Conservation (phyloP, 2,888 invertebrate species). For the Anthoptus insignis region DNA sequence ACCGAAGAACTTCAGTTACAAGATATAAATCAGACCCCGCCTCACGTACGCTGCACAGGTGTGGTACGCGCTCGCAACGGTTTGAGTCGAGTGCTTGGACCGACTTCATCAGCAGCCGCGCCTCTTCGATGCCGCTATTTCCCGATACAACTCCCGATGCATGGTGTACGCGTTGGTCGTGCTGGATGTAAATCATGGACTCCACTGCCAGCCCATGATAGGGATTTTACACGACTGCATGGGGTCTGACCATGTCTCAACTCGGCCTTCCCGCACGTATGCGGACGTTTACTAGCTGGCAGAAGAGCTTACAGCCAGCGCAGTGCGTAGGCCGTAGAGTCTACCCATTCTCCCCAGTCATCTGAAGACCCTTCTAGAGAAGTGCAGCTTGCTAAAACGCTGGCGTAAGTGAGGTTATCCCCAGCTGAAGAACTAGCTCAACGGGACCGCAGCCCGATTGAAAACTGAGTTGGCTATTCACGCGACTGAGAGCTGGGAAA, state of each 20-base stretch:
- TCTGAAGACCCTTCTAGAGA: background rate
- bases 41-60: background rate
- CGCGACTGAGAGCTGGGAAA: background rate
- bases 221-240: constrained; percentile 7
- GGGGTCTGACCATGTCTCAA: constrained; percentile 33
- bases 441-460: background rate
- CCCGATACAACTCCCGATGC: constrained; percentile 33
- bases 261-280: constrained; percentile 10
- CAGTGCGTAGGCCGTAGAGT: too few species aligned
- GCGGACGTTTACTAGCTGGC: constrained; percentile 23
- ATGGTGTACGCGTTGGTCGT: background rate
- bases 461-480: background rate
- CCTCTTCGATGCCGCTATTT: constrained; percentile 30
- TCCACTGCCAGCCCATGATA: background rate
- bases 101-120: too few species aligned
- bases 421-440: background rate
- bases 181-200: constrained; percentile 28
- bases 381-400: constrained; percentile 9
- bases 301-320: constrained; percentile 7
- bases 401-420: constrained; percentile 26
- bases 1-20: too few species aligned
- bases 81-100: background rate
- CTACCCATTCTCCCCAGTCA: constrained; percentile 10
- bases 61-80: constrained; percentile 34
- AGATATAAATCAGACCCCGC: constrained; percentile 4